Evolutionary conservation across 1,140 invertebrate species (phyloP), one percentile per base, ranked within the genome.

Genomic region (Drosophila busckii): DNA sequence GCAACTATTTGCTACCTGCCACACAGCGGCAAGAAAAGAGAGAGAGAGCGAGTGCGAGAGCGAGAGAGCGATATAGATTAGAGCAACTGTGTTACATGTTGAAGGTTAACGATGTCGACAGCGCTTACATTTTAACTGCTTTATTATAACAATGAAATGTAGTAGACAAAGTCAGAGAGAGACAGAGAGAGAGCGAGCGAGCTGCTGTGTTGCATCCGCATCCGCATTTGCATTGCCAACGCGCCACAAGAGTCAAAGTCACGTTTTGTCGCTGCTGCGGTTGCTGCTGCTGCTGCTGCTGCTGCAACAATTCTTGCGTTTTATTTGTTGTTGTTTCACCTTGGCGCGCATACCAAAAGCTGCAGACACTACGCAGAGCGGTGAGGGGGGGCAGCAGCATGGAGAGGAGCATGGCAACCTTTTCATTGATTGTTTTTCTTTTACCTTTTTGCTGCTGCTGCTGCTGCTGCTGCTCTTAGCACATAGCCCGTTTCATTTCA

Each of bases 391-490:
- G 13, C 15, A 13, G 20, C 9, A 9, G 29, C 5, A n/a, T 2
- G 26, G 10, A 29, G 3, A 6, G 8, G 4, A 12, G 3, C 17
- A 23, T 12, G 7, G 55, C 44, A 76, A 76, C 71, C 49, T 68
- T 78, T 68, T 78, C 73, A 78, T 78, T 76, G 71, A 78, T 70
- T 71, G 73, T 71, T 65, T 68, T 60, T 76, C 50, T 65, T 63
- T 58, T 58, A 37, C 42, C 26, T 48, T 50, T 48, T 46, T 10
- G n/a, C 26, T 34, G 16, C 34, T 15, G 29, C 8, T 9, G 16
- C 19, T 17, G 13, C 22, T 26, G 17, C 16, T 46, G 10, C 31
- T 29, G 42, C 23, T 10, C 23, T 15, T 31, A 25, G 42, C 15
- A 46, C 26, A 32, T 45, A 49, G 60, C 48, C 41, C 54, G 61